Conservation (phyloP, 1,140 invertebrate genomes). For the Prorops nasuta region DNA sequence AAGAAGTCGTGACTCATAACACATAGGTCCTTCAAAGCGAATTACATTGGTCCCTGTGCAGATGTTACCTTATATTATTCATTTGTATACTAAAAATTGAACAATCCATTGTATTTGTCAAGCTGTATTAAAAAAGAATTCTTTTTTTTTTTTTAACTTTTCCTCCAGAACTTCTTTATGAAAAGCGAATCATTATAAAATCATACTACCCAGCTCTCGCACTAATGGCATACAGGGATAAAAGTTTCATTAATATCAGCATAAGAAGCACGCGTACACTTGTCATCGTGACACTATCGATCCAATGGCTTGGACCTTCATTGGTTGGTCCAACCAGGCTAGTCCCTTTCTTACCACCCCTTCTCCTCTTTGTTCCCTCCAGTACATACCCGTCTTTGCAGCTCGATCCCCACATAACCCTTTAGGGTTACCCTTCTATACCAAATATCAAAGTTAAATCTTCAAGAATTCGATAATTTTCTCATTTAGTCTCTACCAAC, state of each 20-base stretch:
- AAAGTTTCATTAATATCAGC: too few species aligned
- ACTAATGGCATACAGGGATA: too few species aligned
- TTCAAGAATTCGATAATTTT: too few species aligned
- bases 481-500: too few species aligned
- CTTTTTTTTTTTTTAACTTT: too few species aligned
- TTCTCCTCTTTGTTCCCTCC: conserved; percentile 16
- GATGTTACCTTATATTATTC: too few species aligned
- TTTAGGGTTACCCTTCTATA: conserved; percentile 32
- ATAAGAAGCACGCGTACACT: conserved; percentile 23
- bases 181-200: too few species aligned
- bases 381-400: conserved; percentile 25
- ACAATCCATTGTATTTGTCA: too few species aligned
- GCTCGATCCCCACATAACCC: conserved; percentile 23
- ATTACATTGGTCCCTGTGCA: conserved; percentile 26
- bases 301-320: conserved; percentile 31
- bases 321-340: conserved; percentile 28
- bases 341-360: conserved; percentile 31
- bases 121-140: too few species aligned
- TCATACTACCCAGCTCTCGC: too few species aligned
- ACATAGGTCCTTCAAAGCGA: conserved; percentile 27
- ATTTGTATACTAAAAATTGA: too few species aligned
- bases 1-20: conserved; percentile 29
- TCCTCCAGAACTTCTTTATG: too few species aligned
- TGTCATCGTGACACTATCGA: conserved; percentile 44
- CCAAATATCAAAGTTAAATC: conserved; percentile 30